Evolutionary conservation across 2,888 invertebrate species (phyloP), one percentile per base, ranked within the genome.

Genomic region (Crossocerus cetratus): DNA sequence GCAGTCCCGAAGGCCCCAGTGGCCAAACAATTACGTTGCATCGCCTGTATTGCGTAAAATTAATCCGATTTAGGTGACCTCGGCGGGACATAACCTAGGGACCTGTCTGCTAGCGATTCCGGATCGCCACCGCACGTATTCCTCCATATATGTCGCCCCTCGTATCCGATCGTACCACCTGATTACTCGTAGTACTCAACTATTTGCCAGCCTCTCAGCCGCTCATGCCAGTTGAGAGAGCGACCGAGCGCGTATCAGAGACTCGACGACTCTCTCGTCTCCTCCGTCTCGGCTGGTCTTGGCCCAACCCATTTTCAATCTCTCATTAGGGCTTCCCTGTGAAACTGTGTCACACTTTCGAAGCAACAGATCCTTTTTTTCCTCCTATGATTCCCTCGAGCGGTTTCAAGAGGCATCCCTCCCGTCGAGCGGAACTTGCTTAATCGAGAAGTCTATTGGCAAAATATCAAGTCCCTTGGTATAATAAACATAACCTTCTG

Each of bases 61-160:
- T 87, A 89, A 89, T 89, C 88, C 87, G 83, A 89, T 89, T 89
- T 88, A 87, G 84, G 84, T 88, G 89, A 89, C 89, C 89, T 89
- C 89, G 88, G 82, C 76, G 74, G 74, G 81, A 85, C 84, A 84
- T 86, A 86, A 86, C 86, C 86, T 86, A 74, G 55, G 79, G 79
- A 75, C 62, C 64, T 63, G 42, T 45, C 64, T 68, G 72, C 72
- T 68, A 57, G 56, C 62, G 42, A 66, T 67, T 60, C 71, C 64
- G 72, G 60, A 72, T 67, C 66, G 44, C 23, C 72, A 44, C 66
- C 62, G 45, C 42, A 64, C 59, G 57, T 42, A 60, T 62, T 69
- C 32, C 70, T 69, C 61, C 59, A 49, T 61, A 43, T 44, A 49
- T 49, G 49, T 49, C 49, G 49, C 49, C 14, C 16, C 14, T 16